Conservation (phyloP, 2,113 vertebrate genomes). For the Malurus alboscapulatus region DNA sequence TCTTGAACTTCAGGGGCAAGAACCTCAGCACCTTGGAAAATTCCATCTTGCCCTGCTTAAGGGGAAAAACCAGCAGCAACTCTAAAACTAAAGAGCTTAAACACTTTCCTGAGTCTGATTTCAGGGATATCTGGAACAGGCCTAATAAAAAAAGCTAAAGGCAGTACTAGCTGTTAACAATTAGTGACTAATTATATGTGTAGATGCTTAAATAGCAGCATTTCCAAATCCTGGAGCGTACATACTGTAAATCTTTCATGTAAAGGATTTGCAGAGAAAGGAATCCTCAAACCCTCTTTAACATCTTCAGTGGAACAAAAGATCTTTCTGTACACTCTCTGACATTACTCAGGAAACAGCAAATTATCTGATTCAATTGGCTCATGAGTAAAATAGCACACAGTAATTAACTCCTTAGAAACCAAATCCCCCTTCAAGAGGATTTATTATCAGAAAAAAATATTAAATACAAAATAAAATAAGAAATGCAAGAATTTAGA, state of each 20-base stretch:
- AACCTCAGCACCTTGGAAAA: neutral
- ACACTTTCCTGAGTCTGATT: neutral
- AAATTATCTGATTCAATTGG: constrained; percentile 32
- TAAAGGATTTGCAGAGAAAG: constrained; percentile 12
- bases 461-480: neutral
- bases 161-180: neutral
- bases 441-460: neutral
- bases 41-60: neutral
- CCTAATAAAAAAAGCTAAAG: neutral
- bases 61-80: neutral
- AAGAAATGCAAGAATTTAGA: neutral
- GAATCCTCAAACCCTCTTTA: constrained; percentile 13
- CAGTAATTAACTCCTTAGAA: constrained; percentile 9
- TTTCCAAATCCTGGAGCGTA: neutral
- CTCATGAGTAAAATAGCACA: neutral
- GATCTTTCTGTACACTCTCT: constrained; percentile 17
- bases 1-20: neutral
- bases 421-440: neutral
- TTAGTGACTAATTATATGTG: neutral
- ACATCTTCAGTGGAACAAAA: constrained; percentile 27
- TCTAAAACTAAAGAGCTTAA: neutral
- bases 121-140: neutral
- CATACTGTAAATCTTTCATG: neutral
- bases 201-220: neutral
- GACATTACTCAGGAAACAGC: constrained; percentile 45